These are phyloP conservation scores for Poeciliopsis presidionis DNA, from an alignment of 2,797 vertebrate genomes.

Conservation along the genomic window DNA sequence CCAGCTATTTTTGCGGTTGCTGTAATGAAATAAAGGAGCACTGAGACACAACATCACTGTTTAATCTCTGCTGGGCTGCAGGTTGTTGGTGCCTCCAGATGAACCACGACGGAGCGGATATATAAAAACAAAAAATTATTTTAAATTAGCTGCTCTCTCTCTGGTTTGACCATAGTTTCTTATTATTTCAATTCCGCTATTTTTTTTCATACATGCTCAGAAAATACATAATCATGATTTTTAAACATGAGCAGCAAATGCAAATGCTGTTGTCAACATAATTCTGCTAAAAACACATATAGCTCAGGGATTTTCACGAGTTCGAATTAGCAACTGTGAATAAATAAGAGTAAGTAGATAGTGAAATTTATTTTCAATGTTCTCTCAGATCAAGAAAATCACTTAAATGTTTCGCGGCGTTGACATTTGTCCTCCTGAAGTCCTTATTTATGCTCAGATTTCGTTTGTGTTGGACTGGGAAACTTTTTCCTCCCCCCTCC, in stretches of 20 bases:
- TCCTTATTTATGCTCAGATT: background rate
- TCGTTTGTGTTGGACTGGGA: background rate
- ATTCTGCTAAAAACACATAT: background rate
- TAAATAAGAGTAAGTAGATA: background rate
- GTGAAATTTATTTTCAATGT: background rate
- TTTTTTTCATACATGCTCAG: background rate
- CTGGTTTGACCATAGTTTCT: background rate
- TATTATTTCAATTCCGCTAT: background rate
- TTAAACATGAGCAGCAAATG: background rate
- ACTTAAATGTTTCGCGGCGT: background rate
- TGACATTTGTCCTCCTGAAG: background rate
- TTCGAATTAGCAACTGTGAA: background rate
- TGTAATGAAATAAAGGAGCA: background rate
- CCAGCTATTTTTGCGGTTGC: background rate
- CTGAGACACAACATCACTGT: background rate
- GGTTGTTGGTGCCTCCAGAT: background rate
- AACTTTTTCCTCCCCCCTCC: background rate
- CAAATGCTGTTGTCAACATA: background rate
- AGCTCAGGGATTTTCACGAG: background rate
- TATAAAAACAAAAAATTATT: background rate
- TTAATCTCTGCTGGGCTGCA: background rate
- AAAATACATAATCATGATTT: background rate
- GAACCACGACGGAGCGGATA: background rate
- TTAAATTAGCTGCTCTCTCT: background rate
- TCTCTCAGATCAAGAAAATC: background rate